A percentile compares a stretch with the other conserved stretches of the same genome.
Conservation (phyloP, 1,140 invertebrate genomes). For the Probaryconus sp. region DNA sequence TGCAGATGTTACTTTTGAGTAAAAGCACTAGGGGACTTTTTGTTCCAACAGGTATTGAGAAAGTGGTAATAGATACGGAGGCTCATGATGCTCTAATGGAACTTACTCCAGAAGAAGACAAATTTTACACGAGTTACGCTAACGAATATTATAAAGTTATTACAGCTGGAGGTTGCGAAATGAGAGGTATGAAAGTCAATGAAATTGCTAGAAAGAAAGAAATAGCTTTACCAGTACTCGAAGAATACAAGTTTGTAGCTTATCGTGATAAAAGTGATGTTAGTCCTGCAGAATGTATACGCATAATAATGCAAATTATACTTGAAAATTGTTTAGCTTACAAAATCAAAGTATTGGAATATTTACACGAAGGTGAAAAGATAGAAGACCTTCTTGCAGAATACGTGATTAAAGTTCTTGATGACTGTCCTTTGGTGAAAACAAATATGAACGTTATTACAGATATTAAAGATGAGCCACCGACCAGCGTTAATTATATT, state of each 20-base stretch:
- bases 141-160: conserved; percentile 75
- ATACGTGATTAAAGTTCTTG: conserved; percentile 79
- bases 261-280: conserved; percentile 64
- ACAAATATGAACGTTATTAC: conserved; percentile 77
- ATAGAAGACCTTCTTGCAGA: conserved; percentile 77
- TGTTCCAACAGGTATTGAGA: conserved; percentile 91
- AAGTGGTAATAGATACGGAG: conserved; percentile 87
- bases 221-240: conserved; percentile 83
- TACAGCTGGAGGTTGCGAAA: conserved; percentile 87
- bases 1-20: conserved; percentile 90
- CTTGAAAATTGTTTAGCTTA: conserved; percentile 86
- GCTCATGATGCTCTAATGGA: conserved; percentile 80
- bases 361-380: conserved; percentile 79
- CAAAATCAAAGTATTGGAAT: conserved; percentile 87
- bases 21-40: conserved; percentile 86
- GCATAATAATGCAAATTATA: conserved; percentile 83
- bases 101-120: conserved; percentile 66
- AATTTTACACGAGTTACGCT: conserved; percentile 76
- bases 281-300: conserved; percentile 76
- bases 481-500: conserved; percentile 76
- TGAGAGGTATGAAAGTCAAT: conserved; percentile 88
- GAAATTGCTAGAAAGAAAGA: conserved; percentile 84
- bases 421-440: conserved; percentile 82
- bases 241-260: conserved; percentile 86
- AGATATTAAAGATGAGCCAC: conserved; percentile 68